Evolutionary conservation across 2,888 invertebrate genomes (phyloP), one percentile per base, ranked within the genome.

Genomic region (Bruchidius siliquastri): DNA sequence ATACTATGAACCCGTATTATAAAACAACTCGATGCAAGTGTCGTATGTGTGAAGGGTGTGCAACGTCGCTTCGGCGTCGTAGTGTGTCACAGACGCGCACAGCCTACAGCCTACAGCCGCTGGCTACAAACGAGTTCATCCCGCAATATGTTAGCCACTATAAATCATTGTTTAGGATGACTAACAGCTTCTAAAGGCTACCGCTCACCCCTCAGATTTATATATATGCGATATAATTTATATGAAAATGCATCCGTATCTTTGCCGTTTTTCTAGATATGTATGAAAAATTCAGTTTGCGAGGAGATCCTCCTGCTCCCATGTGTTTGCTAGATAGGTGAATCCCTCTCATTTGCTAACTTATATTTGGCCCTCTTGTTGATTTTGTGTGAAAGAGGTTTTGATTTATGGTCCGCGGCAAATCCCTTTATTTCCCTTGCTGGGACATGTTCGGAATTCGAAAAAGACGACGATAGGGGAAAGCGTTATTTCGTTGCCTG

Each of bases 161-260:
- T 88, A 88, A 88, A 88, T 88, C 88, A 87, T 87, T 85, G 87
- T 87, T 81, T 87, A 86, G 87, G 85, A 87, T 87, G 87, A 87
- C 87, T 87, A 87, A 87, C 87, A 86, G 86, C 86, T 85, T 83
- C 83, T 82, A 82, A 85, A 85, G 85, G 84, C 84, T 81, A 82
- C 84, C 84, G 76, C 77, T 80, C 76, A 77, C 78, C 74, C 80
- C 82, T 83, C 82, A 82, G 78, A 82, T 82, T 84, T 83, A 83
- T 85, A 86, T 86, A 87, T 87, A 87, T 88, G 87, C 87, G 86
- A 87, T 86, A 87, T 88, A 87, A 88, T 88, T 88, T 88, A 88
- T 88, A 88, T 88, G 88, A 87, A 87, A 88, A 88, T 88, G 85
- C 86, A 85, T 84, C 85, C 85, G 84, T 86, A 86, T 86, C 86